These are phyloP conservation scores for Aproaerema taeniolella DNA, from an alignment of 2,888 invertebrate species.

Conservation along the genomic window DNA sequence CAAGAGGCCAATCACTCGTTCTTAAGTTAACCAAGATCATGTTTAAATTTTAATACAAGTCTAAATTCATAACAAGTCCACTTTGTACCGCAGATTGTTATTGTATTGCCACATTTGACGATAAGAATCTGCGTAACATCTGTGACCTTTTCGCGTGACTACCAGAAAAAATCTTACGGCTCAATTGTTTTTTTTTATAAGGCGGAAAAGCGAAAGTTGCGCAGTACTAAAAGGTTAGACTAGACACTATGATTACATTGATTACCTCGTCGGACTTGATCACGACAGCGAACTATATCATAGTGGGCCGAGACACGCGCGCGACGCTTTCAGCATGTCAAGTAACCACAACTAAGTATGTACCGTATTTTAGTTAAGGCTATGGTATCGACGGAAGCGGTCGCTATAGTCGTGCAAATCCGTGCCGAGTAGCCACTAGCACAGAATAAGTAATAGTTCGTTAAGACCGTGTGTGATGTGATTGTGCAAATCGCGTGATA, in stretches of 20 bases:
- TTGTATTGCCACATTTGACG: no score
- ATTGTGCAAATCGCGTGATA: slow-evolving; percentile 50
- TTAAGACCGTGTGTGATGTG: slow-evolving; percentile 40
- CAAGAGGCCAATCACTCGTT: no score
- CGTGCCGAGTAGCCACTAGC: slow-evolving; percentile 20
- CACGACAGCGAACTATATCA: neutral
- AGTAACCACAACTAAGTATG: no score
- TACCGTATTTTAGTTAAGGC: slow-evolving; percentile 46
- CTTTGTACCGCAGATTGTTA: no score
- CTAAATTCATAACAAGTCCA: no score
- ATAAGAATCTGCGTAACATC: no score
- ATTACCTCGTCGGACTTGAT: slow-evolving; percentile 5
- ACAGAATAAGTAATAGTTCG: no score
- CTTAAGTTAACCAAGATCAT: no score
- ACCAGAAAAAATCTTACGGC: no score
- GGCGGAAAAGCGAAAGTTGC: slow-evolving; percentile 10
- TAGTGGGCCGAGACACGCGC: neutral
- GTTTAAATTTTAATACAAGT: no score
- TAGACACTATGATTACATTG: slow-evolving; percentile 6
- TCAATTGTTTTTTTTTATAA: no score
- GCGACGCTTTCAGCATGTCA: slow-evolving; percentile 29
- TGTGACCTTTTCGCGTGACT: no score
- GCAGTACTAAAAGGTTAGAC: slow-evolving; percentile 6
- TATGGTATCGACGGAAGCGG: slow-evolving; percentile 57
- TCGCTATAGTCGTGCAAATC: slow-evolving; percentile 33